Evolutionary conservation across 2,888 invertebrate species (phyloP).

Genomic region (Phytoseiulus persimilis): DNA sequence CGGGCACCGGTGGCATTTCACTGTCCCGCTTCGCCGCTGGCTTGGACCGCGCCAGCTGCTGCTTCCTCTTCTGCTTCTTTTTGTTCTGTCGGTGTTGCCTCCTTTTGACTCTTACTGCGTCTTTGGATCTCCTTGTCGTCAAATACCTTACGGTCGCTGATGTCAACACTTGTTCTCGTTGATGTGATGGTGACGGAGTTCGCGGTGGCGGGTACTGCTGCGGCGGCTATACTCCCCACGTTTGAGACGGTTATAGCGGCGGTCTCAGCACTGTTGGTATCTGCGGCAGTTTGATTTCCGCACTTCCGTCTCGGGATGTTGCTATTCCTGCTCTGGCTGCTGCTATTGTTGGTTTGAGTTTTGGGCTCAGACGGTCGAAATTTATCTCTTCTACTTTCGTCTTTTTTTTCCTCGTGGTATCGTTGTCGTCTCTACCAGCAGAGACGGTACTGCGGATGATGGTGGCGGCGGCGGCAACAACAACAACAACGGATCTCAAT

Average conservation of each 20-base stretch:
- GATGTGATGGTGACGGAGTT: neutral
- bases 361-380: neutral
- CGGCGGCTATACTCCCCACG: neutral
- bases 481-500: neutral
- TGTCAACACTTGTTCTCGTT: neutral
- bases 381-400: neutral
- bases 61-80: slow-evolving; percentile 23
- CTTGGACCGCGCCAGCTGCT: slow-evolving; percentile 33
- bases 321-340: neutral
- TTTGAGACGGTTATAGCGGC: neutral
- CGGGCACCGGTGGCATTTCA: slow-evolving; percentile 39
- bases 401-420: neutral
- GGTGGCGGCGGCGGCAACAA: neutral
- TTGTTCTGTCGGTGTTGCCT: neutral
- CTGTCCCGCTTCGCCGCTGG: slow-evolving; percentile 34
- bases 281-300: neutral
- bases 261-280: neutral
- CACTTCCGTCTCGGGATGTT: neutral
- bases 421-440: neutral
- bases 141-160: neutral
- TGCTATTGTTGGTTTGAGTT: neutral
- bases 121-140: neutral
- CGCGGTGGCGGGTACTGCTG: neutral
- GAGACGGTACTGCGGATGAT: neutral
- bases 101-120: neutral